Evolutionary conservation across 2,113 vertebrate species (phyloP).

Genomic region (Erythrolamprus reginae): DNA sequence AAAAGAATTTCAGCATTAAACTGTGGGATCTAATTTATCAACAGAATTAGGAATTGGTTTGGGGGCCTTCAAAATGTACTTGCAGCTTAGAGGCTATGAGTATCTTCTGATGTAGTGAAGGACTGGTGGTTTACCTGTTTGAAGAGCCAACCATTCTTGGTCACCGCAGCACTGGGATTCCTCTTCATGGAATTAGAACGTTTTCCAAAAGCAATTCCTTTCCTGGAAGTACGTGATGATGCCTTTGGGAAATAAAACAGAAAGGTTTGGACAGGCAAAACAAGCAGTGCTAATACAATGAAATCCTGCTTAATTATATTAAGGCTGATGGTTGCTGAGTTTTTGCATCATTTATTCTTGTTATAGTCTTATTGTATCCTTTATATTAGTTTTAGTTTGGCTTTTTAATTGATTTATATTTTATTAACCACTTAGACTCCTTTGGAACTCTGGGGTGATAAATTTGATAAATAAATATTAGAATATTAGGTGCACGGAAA

Average conservation of each 20-base stretch:
- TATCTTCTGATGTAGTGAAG: neutral
- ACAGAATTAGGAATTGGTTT: neutral
- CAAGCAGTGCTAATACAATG: neutral
- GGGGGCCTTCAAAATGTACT: neutral
- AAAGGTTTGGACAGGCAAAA: neutral
- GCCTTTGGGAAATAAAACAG: conserved; percentile 55
- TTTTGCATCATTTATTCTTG: neutral
- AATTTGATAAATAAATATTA: neutral
- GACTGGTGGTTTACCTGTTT: conserved; percentile 78
- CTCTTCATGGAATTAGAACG: conserved; percentile 94
- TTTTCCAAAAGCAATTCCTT: conserved; percentile 88
- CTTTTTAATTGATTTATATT: neutral
- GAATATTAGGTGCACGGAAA: neutral
- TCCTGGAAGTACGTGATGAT: conserved; percentile 72
- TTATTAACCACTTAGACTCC: neutral
- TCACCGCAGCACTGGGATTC: conserved; percentile 81
- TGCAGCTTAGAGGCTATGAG: neutral
- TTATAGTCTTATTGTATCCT: neutral
- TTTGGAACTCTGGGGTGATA: neutral
- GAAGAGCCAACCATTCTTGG: conserved; percentile 89
- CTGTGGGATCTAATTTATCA: neutral
- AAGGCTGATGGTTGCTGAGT: neutral
- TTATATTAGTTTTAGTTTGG: neutral
- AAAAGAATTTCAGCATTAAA: neutral
- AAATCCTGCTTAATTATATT: neutral